A percentile compares a stretch with the other conserved stretches of the same genome.
phyloP scores from a whole-genome alignment of 2,797 vertebrate genomes.

The Botia kubotai region DNA sequence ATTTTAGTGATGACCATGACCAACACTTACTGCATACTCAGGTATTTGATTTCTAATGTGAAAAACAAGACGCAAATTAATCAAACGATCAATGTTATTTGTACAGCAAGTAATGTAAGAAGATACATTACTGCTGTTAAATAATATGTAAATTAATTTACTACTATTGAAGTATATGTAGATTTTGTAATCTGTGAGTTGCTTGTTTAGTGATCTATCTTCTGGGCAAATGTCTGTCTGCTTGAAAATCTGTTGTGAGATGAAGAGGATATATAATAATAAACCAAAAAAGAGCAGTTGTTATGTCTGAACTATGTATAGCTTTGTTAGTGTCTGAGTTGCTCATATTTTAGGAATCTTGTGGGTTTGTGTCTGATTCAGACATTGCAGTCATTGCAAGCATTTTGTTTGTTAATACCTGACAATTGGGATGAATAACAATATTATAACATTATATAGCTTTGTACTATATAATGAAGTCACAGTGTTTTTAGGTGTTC shows the following conservation, averaged over 20 bases:
- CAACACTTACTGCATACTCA: conserved; percentile 11
- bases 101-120: background rate
- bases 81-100: background rate
- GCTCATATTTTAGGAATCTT: background rate
- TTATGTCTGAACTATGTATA: too few species aligned
- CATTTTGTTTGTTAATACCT: background rate
- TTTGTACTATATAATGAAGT: background rate
- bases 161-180: too few species aligned
- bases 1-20: background rate
- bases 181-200: background rate
- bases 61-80: too few species aligned
- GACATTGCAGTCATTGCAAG: background rate
- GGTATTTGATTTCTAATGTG: conserved; percentile 5
- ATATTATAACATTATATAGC: background rate
- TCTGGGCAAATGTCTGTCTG: background rate
- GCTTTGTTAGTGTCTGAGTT: background rate
- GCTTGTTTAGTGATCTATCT: background rate
- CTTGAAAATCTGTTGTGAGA: conserved; percentile 3
- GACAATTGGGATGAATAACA: background rate
- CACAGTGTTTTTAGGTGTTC: background rate
- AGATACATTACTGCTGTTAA: background rate
- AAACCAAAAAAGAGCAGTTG: background rate
- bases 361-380: background rate
- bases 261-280: background rate
- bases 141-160: background rate